Evolutionary conservation across 1,140 invertebrate species (phyloP), one percentile per base, ranked within the genome.

Genomic region (Ceratosolen fusciceps): DNA sequence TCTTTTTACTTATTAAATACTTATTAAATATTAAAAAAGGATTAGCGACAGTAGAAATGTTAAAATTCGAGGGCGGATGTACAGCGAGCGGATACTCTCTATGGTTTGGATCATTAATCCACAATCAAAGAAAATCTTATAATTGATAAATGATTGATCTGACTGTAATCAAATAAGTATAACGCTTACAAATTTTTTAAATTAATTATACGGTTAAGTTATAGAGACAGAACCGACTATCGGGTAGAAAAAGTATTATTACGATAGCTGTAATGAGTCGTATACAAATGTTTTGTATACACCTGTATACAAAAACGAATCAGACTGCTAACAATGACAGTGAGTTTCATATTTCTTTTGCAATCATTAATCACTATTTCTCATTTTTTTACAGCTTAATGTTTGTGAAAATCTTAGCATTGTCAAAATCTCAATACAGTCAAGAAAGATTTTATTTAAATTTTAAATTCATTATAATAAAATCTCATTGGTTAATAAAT

Each of bases 221-320:
- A 31, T 0, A 7, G 10, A 34, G 60, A 65, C 9, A 37, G 9
- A 34, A 12, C 1, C 60, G 16, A 37, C 60, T 62, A 56, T 5
- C 14, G 34, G 60, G 3, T 12, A 19, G 5, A 65, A 37, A 19
- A 37, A 65, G 37, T 65, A 65, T 65, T 65, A 31, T 65, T 26
- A 65, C 3, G 31, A n/a, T 65, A 1, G 12, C 12, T 58, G 12
- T 58, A 16, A 52, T 19, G 49, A 52, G 19, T 52, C 84, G 72
- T 29, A 21, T 14, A 47, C 67, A 82, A 84, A 83, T 87, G 84
- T 88, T 86, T 87, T 86, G 84, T 88, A 87, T 89, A 84, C 86
- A 88, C 87, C 88, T 89, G 87, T 87, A 84, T 47, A 24, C 9
- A 31, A 24, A 26, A 37, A 68, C 9, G 52, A 39, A 21, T 26